phyloP scores from a whole-genome alignment of 2,888 invertebrate species.

The Hofmannophila pseudospretella region DNA sequence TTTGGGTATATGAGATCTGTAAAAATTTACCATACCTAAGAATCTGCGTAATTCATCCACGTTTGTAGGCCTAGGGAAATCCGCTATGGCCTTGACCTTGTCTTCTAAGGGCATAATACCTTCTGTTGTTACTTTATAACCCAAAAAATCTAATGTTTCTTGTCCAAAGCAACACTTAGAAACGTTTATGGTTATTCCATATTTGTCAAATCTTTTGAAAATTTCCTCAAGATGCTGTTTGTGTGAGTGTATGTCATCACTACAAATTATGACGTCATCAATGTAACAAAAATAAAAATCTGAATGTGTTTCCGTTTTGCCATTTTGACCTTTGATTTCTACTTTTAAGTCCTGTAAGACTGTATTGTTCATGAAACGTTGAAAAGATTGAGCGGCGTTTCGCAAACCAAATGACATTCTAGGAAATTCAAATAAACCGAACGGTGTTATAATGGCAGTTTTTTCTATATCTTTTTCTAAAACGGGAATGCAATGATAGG shows the following conservation, averaged over 20 bases:
- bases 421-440: conserved; percentile 27
- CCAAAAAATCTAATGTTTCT: conserved; percentile 8
- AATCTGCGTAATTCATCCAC: too few relatives aligned
- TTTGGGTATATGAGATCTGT: too few relatives aligned
- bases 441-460: conserved; percentile 8
- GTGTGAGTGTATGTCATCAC: conserved; percentile 10
- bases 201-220: conserved; percentile 13
- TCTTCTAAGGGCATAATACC: too few relatives aligned
- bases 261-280: conserved; percentile 32
- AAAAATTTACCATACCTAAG: too few relatives aligned
- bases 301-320: conserved; percentile 12
- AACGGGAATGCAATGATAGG: conserved; percentile 2
- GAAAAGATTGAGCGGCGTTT: conserved; percentile 30
- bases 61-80: too few relatives aligned
- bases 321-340: background rate
- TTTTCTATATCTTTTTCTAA: conserved; percentile 4
- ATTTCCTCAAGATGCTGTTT: conserved; percentile 12
- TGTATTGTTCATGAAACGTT: conserved; percentile 24
- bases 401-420: conserved; percentile 31
- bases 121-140: conserved; percentile 8
- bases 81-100: too few relatives aligned
- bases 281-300: conserved; percentile 26
- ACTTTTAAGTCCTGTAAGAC: conserved; percentile 15
- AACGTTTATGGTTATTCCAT: conserved; percentile 12
- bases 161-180: conserved; percentile 10